Evolutionary conservation across 2,113 vertebrate species (phyloP).

Genomic region (Alethe castanea): DNA sequence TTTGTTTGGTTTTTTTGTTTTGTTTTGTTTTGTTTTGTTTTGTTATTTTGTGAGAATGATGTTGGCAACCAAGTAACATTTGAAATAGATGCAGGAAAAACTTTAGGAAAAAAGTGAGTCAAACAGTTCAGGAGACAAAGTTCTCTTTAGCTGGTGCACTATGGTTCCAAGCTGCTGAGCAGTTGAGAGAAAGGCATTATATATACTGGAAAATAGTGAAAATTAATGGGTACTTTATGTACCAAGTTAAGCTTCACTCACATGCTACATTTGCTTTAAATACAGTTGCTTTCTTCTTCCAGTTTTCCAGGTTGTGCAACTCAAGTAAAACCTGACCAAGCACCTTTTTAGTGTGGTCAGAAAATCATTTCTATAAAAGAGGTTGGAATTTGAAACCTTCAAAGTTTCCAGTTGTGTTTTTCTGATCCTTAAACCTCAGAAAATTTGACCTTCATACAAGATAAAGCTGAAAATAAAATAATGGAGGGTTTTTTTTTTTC

Average conservation of each 20-base stretch:
- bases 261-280: constrained; percentile 45
- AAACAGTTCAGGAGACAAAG: neutral
- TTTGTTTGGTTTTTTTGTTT: neutral
- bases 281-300: neutral
- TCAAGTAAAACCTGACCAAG: neutral
- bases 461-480: constrained; percentile 19
- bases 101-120: neutral
- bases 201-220: constrained; percentile 9
- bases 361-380: neutral
- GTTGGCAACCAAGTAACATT: neutral
- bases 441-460: neutral
- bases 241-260: constrained; percentile 3
- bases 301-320: neutral
- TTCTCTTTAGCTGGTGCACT: neutral
- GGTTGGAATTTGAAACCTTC: neutral
- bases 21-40: neutral
- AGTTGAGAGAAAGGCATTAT: neutral
- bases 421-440: neutral
- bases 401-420: neutral
- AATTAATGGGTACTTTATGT: constrained; percentile 33
- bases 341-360: neutral
- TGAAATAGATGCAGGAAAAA: neutral
- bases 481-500: neutral
- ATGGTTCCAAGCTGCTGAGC: neutral
- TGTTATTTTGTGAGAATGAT: neutral